phyloP scores from a whole-genome alignment of 2,113 vertebrate genomes.

The Heterochromis multidens region DNA sequence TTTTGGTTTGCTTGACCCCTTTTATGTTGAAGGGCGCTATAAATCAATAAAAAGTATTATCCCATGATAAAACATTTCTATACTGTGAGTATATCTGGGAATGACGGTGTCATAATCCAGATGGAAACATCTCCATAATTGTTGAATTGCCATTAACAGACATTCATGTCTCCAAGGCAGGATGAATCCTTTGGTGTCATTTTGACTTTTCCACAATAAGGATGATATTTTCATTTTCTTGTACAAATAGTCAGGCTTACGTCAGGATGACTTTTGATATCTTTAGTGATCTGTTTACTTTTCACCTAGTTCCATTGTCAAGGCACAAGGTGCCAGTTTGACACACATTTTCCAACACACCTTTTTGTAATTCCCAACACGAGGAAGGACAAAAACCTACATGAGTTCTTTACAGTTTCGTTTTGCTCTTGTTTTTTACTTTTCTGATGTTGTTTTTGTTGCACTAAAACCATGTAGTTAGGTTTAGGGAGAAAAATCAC shows the following conservation, averaged over 20 bases:
- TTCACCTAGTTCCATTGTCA: neutral
- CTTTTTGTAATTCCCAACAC: rapidly evolving
- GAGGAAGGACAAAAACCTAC: neutral
- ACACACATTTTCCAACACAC: neutral
- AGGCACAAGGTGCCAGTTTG: neutral
- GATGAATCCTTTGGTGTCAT: neutral
- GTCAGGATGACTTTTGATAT: neutral
- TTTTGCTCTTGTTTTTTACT: neutral
- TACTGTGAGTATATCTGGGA: too few species aligned
- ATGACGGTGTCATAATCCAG: too few species aligned
- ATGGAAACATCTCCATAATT: neutral
- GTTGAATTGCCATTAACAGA: neutral
- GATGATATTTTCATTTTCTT: neutral
- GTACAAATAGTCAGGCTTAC: neutral
- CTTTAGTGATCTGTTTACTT: neutral
- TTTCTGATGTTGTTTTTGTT: neutral
- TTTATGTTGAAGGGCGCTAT: neutral
- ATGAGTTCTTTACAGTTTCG: neutral
- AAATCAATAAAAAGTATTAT: neutral
- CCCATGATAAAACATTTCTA: neutral
- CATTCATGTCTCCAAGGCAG: rapidly evolving
- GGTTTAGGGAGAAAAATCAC: neutral
- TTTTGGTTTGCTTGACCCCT: neutral
- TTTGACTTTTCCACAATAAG: neutral
- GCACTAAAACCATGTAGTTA: neutral